Evolutionary conservation across 2,113 vertebrate species (phyloP), one percentile per base, ranked within the genome.

Genomic region (Pollachius pollachius): DNA sequence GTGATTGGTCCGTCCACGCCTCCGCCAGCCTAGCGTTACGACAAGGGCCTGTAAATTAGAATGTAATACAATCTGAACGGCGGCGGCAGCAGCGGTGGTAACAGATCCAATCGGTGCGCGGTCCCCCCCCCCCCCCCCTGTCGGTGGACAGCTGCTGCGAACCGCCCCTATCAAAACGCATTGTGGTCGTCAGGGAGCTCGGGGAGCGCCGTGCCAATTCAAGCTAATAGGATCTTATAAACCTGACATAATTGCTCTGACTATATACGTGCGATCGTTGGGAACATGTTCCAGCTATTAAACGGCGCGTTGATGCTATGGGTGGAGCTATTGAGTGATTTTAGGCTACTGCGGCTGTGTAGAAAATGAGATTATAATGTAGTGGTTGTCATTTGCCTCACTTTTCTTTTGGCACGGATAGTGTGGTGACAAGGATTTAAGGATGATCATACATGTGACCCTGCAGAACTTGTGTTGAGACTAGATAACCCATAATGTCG

Each of bases 1-100:
- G 93, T 94, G 95, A 96, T 95, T 93, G 95, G 93, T 94, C 94
- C 91, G 93, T 95, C 93, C 94, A 96, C 92, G 92, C 94, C 93
- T 93, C 91, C 93, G 91, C 93, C 90, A 94, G 93, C 92, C 93
- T 92, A 91, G 71, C 77, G 73, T 75, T 81, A 94, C 92, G 91
- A 86, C 92, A 88, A 92, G 91, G 87, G 90, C 94, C 93, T 94
- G 95, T 94, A 97, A 96, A 96, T 97, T 95, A 96, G 92, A 93
- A 93, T 92, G 91, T 94, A 95, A 96, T 94, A 95, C 94, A 93
- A 94, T 97, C 96, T 95, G 94, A 96, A 95, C 92, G 30, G 30
- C 30, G 30, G 30, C 30, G 30, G 30, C 30, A 5, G 30, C 30
- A 30, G 30, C 30, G 30, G 30, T 78, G 30, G 30, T 78, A 84